Evolutionary conservation across 2,888 invertebrate species (phyloP).

Genomic region (Zaprionus lineosus): DNA sequence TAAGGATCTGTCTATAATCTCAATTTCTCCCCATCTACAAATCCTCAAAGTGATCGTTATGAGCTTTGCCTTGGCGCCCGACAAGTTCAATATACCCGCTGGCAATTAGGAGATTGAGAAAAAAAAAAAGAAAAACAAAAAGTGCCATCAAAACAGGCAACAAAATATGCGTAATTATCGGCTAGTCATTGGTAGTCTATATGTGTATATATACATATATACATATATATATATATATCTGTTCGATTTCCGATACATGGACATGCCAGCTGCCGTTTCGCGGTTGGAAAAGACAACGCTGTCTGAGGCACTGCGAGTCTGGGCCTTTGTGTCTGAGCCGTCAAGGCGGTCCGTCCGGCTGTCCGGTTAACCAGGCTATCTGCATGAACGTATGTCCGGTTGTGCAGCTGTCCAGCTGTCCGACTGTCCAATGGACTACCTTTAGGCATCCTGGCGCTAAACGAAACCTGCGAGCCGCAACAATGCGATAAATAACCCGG

Average conservation of each 20-base stretch:
- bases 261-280: slow-evolving; percentile 35
- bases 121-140: slow-evolving; percentile 61
- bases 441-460: slow-evolving; percentile 66
- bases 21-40: too few species aligned
- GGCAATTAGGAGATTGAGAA: slow-evolving; percentile 15
- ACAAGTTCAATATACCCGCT: slow-evolving; percentile 37
- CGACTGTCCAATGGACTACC: slow-evolving; percentile 17
- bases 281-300: slow-evolving; percentile 5
- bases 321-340: slow-evolving; percentile 74
- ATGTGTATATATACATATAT: too few species aligned
- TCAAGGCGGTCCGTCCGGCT: slow-evolving; percentile 17
- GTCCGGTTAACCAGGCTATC: too few species aligned
- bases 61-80: too few species aligned
- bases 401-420: slow-evolving; percentile 21
- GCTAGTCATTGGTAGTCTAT: slow-evolving; percentile 44
- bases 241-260: slow-evolving; percentile 34
- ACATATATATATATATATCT: too few species aligned
- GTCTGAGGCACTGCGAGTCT: slow-evolving; percentile 28
- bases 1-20: too few species aligned
- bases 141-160: slow-evolving; percentile 72
- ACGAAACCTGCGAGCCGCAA: slow-evolving; percentile 73
- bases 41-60: too few species aligned
- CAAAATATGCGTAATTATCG: slow-evolving; percentile 78
- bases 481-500: slow-evolving; percentile 81
- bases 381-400: too few species aligned